phyloP scores from a whole-genome alignment of 2,888 invertebrate genomes.

The Therioaphis trifolii region DNA sequence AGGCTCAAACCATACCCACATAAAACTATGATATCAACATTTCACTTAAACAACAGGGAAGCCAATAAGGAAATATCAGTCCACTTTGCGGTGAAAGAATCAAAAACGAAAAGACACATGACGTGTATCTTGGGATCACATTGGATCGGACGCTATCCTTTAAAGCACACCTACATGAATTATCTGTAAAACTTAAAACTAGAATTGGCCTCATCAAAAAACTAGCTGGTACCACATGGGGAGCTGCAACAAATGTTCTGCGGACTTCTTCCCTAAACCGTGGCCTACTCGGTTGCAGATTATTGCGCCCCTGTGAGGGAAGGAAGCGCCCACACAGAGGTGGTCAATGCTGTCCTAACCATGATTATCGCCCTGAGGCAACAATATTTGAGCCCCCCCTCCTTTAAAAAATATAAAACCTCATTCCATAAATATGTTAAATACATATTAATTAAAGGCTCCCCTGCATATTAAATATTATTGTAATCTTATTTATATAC shows the following conservation, averaged over 20 bases:
- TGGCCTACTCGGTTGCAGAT: conserved; percentile 8
- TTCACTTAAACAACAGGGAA: background rate
- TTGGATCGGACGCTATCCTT: background rate
- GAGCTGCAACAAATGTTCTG: background rate
- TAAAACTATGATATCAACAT: background rate
- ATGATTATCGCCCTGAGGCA: too few species aligned
- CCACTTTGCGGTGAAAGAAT: conserved; percentile 1
- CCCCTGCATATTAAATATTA: too few species aligned
- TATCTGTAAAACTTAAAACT: conserved; percentile 11
- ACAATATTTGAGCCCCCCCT: too few species aligned
- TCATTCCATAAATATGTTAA: too few species aligned
- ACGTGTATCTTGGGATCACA: conserved; percentile 24
- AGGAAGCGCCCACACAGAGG: background rate
- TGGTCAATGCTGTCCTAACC: too few species aligned
- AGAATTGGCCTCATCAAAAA: conserved; percentile 29
- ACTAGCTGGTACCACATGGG: conserved; percentile 26
- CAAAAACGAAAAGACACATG: background rate
- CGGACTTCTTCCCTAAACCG: background rate
- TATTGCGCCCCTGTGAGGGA: conserved; percentile 15
- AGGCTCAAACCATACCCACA: background rate
- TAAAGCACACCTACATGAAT: conserved; percentile 9
- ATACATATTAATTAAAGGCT: too few species aligned
- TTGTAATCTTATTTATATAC: too few species aligned
- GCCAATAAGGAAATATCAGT: background rate
- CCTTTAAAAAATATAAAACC: too few species aligned